These are phyloP conservation scores for Allobates femoralis DNA, from an alignment of 2,797 vertebrate species.

Conservation along the genomic window DNA sequence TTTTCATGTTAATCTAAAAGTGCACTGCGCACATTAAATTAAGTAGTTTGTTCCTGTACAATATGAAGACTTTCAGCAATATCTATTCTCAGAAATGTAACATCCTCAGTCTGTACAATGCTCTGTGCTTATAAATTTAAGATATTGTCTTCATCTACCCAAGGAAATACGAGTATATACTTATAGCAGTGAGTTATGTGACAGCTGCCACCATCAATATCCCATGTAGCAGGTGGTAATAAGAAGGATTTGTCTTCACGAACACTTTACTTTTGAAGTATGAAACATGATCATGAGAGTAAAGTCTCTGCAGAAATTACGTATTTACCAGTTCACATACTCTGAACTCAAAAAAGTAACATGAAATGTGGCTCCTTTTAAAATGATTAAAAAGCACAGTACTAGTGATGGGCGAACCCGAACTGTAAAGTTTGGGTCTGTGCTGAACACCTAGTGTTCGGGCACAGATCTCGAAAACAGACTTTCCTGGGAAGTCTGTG, in stretches of 20 bases:
- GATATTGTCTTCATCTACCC: background rate
- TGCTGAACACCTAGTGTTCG: no score
- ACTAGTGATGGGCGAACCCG: no score
- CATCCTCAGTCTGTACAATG: background rate
- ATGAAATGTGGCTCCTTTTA: no score
- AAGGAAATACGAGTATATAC: background rate
- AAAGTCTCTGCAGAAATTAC: background rate
- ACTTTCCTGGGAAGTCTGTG: no score
- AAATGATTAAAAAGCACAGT: no score
- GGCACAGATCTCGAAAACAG: no score
- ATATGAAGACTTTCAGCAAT: background rate
- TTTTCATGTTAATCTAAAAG: no score
- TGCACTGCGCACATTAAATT: no score
- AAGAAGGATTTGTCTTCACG: background rate
- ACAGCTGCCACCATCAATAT: conserved; percentile 42
- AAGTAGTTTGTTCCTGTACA: background rate
- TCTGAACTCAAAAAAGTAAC: background rate
- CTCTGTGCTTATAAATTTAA: background rate
- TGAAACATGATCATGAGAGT: conserved; percentile 28
- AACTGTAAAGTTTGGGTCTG: no score
- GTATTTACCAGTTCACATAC: background rate
- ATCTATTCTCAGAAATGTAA: background rate
- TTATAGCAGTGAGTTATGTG: background rate
- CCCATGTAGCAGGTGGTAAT: conserved; percentile 5
- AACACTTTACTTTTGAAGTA: conserved; percentile 3